Percentiles rank a stretch among this genome's conserved stretches.
Evolutionary conservation across 2,888 invertebrate species (phyloP).

Genomic region (Tenthredo amoena): DNA sequence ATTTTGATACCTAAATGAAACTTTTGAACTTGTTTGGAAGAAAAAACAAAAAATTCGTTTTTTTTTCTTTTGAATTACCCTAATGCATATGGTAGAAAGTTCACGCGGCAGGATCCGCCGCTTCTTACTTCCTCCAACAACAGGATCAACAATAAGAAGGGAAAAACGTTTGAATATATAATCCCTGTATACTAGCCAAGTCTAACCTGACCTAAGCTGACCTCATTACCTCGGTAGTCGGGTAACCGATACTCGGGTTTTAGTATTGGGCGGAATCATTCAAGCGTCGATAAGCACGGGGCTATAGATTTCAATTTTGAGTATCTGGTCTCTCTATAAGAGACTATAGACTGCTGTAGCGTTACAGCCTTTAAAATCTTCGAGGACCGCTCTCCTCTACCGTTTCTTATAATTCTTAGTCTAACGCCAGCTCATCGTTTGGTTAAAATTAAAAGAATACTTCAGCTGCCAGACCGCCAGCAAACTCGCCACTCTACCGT

Average conservation of each 20-base stretch:
- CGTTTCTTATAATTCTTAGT: background rate
- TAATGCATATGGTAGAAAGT: background rate
- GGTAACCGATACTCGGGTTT: conserved; percentile 66
- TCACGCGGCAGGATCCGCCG: background rate
- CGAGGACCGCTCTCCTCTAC: background rate
- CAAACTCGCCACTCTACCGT: background rate
- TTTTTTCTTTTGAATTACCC: too few relatives aligned
- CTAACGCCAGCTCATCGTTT: background rate
- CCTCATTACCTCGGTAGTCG: conserved; percentile 59
- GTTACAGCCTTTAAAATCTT: background rate
- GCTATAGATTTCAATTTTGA: conserved; percentile 57
- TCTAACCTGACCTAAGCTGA: conserved; percentile 40
- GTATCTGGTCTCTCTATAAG: background rate
- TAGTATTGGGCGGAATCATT: conserved; percentile 62
- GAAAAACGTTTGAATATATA: conserved; percentile 20
- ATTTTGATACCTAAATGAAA: too few relatives aligned
- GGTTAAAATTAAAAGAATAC: conserved; percentile 46
- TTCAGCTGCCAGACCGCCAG: conserved; percentile 34
- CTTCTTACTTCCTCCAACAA: background rate
- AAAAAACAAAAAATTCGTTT: too few relatives aligned
- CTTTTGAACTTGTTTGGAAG: too few relatives aligned
- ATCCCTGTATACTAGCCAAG: conserved; percentile 12
- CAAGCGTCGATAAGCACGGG: conserved; percentile 62
- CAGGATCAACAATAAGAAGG: background rate
- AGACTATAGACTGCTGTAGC: background rate